phyloP scores from a whole-genome alignment of 1,140 invertebrate species.

The Sinonovacula constricta region DNA sequence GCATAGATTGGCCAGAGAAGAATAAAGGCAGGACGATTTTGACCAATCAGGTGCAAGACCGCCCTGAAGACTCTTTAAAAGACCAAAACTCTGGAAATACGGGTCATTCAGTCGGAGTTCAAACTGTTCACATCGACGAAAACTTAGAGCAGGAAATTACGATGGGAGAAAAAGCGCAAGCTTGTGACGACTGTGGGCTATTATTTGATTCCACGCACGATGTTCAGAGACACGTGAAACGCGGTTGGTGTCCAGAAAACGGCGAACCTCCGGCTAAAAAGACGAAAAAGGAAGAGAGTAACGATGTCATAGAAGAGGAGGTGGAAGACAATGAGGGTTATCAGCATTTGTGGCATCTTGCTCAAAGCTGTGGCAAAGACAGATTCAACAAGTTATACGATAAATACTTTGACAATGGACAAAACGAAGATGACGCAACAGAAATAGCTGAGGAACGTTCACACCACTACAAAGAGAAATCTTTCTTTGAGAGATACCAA shows the following conservation, averaged over 20 bases:
- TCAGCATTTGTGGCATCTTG: too few species aligned
- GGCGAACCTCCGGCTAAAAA: too few species aligned
- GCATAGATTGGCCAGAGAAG: background rate
- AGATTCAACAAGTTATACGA: too few species aligned
- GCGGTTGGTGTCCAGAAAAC: too few species aligned
- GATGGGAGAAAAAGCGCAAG: conserved; percentile 7
- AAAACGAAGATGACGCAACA: background rate
- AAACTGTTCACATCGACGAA: too few species aligned
- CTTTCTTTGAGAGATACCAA: too few species aligned
- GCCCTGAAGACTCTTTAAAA: background rate
- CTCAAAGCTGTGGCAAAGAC: too few species aligned
- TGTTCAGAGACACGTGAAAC: too few species aligned
- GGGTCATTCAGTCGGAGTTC: too few species aligned
- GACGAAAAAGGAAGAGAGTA: background rate
- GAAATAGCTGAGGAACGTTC: background rate
- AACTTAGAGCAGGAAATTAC: background rate
- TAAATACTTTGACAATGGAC: background rate
- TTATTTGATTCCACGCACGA: too few species aligned
- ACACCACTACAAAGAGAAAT: background rate
- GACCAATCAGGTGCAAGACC: background rate
- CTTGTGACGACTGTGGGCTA: too few species aligned
- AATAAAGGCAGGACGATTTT: background rate
- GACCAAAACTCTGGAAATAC: background rate
- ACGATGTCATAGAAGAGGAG: background rate
- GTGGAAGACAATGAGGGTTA: too few species aligned